Evolutionary conservation across 1,140 invertebrate genomes (phyloP).

Genomic region (Polypedilum vanderplanki): DNA sequence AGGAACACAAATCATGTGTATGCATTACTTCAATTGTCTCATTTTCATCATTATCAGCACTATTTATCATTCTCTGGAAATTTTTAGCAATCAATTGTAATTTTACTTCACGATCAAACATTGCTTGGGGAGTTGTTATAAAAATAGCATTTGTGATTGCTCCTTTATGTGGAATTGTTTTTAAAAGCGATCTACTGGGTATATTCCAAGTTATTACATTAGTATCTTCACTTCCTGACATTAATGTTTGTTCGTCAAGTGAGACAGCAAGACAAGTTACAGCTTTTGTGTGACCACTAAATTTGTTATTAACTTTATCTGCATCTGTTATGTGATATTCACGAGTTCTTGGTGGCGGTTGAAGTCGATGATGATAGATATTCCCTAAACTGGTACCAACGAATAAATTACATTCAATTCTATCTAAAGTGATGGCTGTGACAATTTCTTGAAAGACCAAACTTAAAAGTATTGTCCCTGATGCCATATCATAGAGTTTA

Average conservation of each 20-base stretch:
- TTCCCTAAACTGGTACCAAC: constrained; percentile 63
- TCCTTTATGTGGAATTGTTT: constrained; percentile 63
- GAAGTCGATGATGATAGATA: constrained; percentile 60
- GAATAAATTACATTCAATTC: constrained; percentile 61
- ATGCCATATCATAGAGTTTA: constrained; percentile 68
- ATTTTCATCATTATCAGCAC: constrained; percentile 33
- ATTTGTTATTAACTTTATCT: constrained; percentile 44
- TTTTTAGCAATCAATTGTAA: constrained; percentile 44
- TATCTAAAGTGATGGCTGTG: constrained; percentile 61
- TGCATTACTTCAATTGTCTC: constrained; percentile 39
- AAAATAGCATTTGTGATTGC: constrained; percentile 63
- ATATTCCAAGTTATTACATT: constrained; percentile 75
- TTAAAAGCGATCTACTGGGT: constrained; percentile 59
- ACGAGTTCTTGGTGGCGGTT: constrained; percentile 54
- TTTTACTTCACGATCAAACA: constrained; percentile 43
- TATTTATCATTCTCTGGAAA: constrained; percentile 40
- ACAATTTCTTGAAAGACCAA: constrained; percentile 66
- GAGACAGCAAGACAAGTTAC: constrained; percentile 66
- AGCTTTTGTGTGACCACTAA: constrained; percentile 57
- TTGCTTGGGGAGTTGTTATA: constrained; percentile 45
- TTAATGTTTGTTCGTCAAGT: constrained; percentile 55
- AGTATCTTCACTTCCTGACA: constrained; percentile 68
- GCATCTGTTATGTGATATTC: constrained; percentile 56
- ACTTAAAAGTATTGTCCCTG: constrained; percentile 60
- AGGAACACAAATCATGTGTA: constrained; percentile 35